Conservation (phyloP, 2,797 vertebrate genomes). For the Intellagama lesueurii region DNA sequence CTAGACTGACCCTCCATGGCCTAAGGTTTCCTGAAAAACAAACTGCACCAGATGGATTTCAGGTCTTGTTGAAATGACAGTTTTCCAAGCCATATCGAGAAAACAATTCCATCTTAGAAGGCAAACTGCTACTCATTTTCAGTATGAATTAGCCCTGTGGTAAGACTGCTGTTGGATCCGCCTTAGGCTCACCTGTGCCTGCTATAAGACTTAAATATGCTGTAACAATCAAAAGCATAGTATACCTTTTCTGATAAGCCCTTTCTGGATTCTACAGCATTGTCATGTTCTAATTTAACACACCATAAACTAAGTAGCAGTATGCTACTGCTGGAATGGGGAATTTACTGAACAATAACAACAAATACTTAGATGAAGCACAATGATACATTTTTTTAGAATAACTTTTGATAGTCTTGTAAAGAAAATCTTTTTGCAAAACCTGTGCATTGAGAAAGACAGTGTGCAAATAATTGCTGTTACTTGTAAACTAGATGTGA, state of each 20-base stretch:
- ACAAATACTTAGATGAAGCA: slow-evolving; percentile 81
- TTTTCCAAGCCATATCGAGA: slow-evolving; percentile 57
- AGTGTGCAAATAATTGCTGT: slow-evolving; percentile 73
- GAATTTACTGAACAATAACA: slow-evolving; percentile 66
- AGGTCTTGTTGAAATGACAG: slow-evolving; percentile 58
- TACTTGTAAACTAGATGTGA: slow-evolving; percentile 73
- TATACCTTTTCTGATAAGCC: slow-evolving; percentile 50
- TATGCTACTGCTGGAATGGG: slow-evolving; percentile 65
- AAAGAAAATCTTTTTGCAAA: slow-evolving; percentile 80
- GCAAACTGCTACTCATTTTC: slow-evolving; percentile 21
- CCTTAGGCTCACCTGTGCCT: slow-evolving; percentile 31
- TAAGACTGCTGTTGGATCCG: slow-evolving; percentile 12
- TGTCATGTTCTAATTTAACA: slow-evolving; percentile 68
- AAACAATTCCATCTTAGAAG: slow-evolving; percentile 18
- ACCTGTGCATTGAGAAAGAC: slow-evolving; percentile 78
- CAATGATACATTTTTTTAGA: slow-evolving; percentile 77
- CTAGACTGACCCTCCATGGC: slow-evolving; percentile 44
- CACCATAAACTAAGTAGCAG: slow-evolving; percentile 53
- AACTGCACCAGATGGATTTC: slow-evolving; percentile 13
- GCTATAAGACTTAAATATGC: slow-evolving; percentile 51
- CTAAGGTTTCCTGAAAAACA: slow-evolving; percentile 19
- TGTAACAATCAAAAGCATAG: slow-evolving; percentile 53
- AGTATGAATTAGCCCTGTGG: not conserved
- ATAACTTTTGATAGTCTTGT: slow-evolving; percentile 80
- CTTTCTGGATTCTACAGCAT: slow-evolving; percentile 67